Conservation (phyloP, 2,797 vertebrate genomes). For the Pipistrellus pipistrellus region DNA sequence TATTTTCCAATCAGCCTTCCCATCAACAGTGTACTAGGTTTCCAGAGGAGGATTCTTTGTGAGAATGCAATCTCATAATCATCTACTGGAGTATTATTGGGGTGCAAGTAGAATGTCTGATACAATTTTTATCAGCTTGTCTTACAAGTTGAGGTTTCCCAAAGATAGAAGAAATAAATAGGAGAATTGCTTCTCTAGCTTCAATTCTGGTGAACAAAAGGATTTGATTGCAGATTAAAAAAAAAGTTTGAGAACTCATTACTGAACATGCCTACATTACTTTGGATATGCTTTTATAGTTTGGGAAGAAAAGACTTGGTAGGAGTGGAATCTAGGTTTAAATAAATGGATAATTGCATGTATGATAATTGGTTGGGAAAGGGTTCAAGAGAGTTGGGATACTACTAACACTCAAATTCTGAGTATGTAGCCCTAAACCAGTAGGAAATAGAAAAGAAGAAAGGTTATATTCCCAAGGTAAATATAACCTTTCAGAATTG, state of each 20-base stretch:
- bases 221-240: not conserved
- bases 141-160: not conserved
- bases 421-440: not conserved
- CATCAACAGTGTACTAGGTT: not conserved
- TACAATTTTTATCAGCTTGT: not conserved
- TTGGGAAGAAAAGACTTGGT: not conserved
- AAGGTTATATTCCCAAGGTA: not conserved
- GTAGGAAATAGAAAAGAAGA: not conserved
- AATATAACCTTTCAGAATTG: not conserved
- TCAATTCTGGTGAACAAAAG: not conserved
- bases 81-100: not conserved
- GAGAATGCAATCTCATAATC: not conserved
- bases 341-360: not conserved
- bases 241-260: not conserved
- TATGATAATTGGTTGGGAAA: slow-evolving; percentile 6
- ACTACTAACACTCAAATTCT: slow-evolving; percentile 44
- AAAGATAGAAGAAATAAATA: not conserved
- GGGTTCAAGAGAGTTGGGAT: not conserved
- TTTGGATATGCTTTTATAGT: not conserved
- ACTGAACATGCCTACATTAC: not conserved
- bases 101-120: not conserved
- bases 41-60: not conserved
- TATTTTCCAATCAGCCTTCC: not conserved
- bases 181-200: not conserved
- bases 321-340: not conserved